phyloP scores from a whole-genome alignment of 2,113 vertebrate species.

The Bettongia penicillata region DNA sequence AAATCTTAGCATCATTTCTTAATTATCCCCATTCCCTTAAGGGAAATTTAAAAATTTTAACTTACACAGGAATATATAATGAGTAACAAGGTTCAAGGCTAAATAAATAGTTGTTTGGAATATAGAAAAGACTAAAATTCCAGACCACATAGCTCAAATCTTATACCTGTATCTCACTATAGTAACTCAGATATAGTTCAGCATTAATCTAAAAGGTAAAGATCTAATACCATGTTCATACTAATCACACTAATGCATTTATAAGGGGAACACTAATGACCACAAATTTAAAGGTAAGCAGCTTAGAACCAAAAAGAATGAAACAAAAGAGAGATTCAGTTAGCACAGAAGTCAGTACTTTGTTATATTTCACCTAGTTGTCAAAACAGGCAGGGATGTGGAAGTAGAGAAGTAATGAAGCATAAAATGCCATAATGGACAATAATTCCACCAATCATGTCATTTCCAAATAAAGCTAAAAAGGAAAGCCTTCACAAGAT shows the following conservation, averaged over 20 bases:
- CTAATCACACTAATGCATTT: not conserved
- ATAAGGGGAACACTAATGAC: not conserved
- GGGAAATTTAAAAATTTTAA: not conserved
- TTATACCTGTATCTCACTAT: not conserved
- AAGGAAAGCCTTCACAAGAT: not conserved
- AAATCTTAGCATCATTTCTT: not conserved
- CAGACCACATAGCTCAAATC: not conserved
- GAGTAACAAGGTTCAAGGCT: not conserved
- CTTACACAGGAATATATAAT: not conserved
- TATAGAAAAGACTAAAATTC: not conserved
- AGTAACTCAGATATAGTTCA: not conserved
- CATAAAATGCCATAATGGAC: not conserved
- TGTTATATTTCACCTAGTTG: not conserved
- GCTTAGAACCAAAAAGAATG: not conserved
- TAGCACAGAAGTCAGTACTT: not conserved
- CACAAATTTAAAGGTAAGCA: not conserved
- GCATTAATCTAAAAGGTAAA: not conserved
- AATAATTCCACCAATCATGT: not conserved
- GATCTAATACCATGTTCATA: not conserved
- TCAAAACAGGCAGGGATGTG: not conserved
- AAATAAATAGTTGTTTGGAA: not conserved
- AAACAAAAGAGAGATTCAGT: not conserved
- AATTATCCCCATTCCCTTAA: not conserved
- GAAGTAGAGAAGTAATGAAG: not conserved
- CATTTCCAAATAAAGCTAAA: not conserved